A percentile compares a stretch with the other conserved stretches of the same genome.
Conservation (phyloP, 2,888 invertebrate species). For the Phymatocera aterrima region DNA sequence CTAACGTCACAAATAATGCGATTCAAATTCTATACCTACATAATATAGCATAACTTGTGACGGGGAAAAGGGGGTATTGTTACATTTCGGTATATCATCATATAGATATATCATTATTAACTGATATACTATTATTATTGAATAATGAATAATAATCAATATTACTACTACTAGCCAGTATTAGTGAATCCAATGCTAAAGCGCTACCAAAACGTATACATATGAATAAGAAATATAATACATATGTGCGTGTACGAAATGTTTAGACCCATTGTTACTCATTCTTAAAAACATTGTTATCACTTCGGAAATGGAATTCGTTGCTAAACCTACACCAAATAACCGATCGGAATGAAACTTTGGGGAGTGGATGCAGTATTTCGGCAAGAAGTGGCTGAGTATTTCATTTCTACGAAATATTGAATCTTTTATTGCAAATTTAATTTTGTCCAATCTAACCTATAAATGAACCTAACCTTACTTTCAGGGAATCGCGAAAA, state of each 20-base stretch:
- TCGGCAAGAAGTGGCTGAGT: no score
- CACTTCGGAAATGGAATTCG: no score
- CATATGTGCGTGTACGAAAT: not conserved
- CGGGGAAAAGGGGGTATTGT: no score
- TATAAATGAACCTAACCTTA: no score
- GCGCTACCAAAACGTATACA: conserved; percentile 28
- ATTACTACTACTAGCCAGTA: conserved; percentile 26
- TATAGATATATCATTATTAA: not conserved
- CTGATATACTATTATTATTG: not conserved
- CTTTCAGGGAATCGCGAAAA: no score
- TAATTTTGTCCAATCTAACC: no score
- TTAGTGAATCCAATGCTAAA: conserved; percentile 23
- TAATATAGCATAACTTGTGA: not conserved
- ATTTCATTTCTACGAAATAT: no score
- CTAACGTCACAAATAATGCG: conserved; percentile 15
- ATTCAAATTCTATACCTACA: not conserved
- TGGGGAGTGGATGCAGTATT: no score
- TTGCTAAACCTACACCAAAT: no score
- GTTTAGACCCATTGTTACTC: not conserved
- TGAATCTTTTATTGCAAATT: no score
- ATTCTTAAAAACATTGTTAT: no score
- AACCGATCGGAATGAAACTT: no score
- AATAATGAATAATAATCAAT: conserved; percentile 23
- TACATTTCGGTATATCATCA: not conserved
- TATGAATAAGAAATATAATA: not conserved